Evolutionary conservation across 2,113 vertebrate genomes (phyloP), one percentile per base, ranked within the genome.

Genomic region (Chlorocebus sabaeus): DNA sequence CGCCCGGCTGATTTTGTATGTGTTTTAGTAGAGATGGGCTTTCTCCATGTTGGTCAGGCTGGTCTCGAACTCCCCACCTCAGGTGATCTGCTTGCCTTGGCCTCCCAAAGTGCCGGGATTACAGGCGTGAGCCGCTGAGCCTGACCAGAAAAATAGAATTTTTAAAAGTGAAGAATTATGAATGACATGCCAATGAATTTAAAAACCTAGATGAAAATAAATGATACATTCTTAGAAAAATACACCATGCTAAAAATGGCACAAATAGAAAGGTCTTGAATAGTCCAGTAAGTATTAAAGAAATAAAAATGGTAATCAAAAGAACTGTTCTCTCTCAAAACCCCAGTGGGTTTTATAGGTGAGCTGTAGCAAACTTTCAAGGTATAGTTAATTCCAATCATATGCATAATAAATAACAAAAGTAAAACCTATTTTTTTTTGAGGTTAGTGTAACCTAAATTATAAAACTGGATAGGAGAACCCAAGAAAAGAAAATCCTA

Each of bases 211-310:
- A 48, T 86, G 89, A 86, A 90, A 93, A 76, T 38, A 61, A 61
- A 61, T 61, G 18, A 76, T 78, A 89, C 38, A 50, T 83, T 76
- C 32, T 68, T 83, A 89, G 70, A 89, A 93, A 89, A 68, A 68
- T 68, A 68, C 76, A 73, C 79, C 73, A 78, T 70, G 94, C 75
- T 87, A 87, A 95, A 79, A 95, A 43, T 61, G 52, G 55, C 73
- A 81, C 73, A 87, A 87, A 85, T 59, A 79, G 48, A 87, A 40
- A 84, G n/a, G 75, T 81, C 52, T 87, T 81, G 30, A 92, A 64
- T 73, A 87, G 43, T 40, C 50, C 64, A 61, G 22, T 80, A 48
- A 91, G 73, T 61, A 78, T 52, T 73, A 43, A 87, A 57, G 35
- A 95, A 91, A 61, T 64, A 38, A 25, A 80, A 80, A 61, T 73